Evolutionary conservation across 2,888 invertebrate species (phyloP), one percentile per base, ranked within the genome.

Genomic region (Macrophya annulata): DNA sequence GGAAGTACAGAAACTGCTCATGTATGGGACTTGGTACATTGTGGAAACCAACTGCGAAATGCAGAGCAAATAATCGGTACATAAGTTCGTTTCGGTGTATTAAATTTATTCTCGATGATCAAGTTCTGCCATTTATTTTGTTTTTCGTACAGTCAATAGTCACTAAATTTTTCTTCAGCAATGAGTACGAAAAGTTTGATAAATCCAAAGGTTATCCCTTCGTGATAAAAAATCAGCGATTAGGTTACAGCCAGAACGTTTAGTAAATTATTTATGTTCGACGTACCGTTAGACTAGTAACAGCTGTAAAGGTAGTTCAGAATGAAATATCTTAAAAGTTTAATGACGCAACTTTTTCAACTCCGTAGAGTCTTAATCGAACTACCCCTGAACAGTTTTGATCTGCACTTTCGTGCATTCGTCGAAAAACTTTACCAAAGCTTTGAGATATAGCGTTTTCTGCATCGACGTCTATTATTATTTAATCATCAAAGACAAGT

Each of bases 311-410:
- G 68, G 83, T 68, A 68, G 68, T 83, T 83, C 25, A 17, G 45
- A 48, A 83, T 65, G 83, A 83, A 83, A 68, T 83, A 83, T 83
- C 25, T 68, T 12, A 25, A 71, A 83, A 83, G 83, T 83, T 83
- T 83, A 45, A 71, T 71, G 37, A 68, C 65, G 48, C 45, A 48
- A 83, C 45, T 83, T 83, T 83, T 68, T 83, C 65, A 31, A 43
- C 37, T 43, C 12, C 9, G 40, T n/a, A 17, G 62, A 81, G 79
- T 17, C 31, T 62, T 43, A 81, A 81, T 1, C 31, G 79, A 40
- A 81, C 62, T 43, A 10, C 40, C 8, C 31, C 43, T 40, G 62
- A 40, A 43, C 21, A 62, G 43, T 15, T 81, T 62, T 62, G 79
- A 62, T 17, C 79, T 62, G 79, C 62, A 81, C 62, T 3, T 3